These are phyloP conservation scores for Philhelius pedissequus DNA, from an alignment of 2,888 invertebrate genomes.

Conservation along the genomic window DNA sequence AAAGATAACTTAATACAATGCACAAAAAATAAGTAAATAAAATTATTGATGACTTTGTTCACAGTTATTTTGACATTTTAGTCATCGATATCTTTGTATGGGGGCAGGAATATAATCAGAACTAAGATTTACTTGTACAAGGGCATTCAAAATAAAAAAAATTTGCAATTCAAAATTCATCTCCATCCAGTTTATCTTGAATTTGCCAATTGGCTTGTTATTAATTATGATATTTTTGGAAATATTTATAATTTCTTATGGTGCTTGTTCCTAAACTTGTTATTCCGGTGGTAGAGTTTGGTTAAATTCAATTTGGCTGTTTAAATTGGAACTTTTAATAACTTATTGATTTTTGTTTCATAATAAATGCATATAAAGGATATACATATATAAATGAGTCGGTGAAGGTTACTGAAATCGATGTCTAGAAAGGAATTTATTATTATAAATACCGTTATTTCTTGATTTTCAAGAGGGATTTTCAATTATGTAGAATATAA, in stretches of 20 bases:
- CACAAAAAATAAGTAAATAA: not conserved
- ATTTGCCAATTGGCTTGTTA: not conserved
- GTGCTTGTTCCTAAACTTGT: not conserved
- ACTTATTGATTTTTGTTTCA: not conserved
- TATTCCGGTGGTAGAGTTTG: not conserved
- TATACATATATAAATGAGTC: not conserved
- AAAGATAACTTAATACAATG: not conserved
- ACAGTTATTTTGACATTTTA: not conserved
- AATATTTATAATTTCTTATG: not conserved
- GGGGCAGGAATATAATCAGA: not conserved
- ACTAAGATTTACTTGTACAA: not conserved
- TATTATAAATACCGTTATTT: not conserved
- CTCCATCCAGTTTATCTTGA: conserved; percentile 13
- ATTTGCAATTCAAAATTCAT: too few species aligned
- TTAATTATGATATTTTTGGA: not conserved
- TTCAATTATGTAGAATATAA: too few species aligned
- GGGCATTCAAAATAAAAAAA: not conserved
- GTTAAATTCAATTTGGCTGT: not conserved
- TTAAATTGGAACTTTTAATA: not conserved
- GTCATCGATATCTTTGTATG: not conserved
- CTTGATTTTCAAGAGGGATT: not conserved
- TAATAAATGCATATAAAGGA: not conserved
- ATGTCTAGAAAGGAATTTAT: not conserved
- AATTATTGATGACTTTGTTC: not conserved
- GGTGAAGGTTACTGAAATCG: not conserved